Percentiles rank a stretch among this genome's conserved stretches.
Conservation (phyloP, 37 sponge, comb jelly and placozoan genomes). For the Hormiphora californensis region DNA sequence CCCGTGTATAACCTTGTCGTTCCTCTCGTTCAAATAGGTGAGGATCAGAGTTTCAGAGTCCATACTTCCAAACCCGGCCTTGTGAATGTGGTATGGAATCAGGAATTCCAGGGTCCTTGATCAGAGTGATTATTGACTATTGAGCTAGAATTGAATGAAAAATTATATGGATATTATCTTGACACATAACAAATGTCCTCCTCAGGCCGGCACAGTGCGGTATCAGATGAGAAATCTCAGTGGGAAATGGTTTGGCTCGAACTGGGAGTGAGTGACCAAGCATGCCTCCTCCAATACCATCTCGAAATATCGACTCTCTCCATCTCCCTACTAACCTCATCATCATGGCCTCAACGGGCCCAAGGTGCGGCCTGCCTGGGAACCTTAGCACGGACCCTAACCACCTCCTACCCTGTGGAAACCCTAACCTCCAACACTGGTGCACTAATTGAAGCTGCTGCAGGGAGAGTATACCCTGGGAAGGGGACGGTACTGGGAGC, state of each 20-base stretch:
- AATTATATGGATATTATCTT: no score
- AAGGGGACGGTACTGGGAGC: background rate
- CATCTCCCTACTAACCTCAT: background rate
- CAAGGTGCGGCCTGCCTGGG: background rate
- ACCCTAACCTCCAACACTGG: background rate
- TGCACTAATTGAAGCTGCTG: background rate
- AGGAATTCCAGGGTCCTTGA: no score
- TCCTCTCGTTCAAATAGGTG: no score
- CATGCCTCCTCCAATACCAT: background rate
- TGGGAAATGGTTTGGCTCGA: conserved; percentile 47
- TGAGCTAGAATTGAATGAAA: no score
- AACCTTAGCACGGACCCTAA: background rate
- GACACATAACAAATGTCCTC: no score
- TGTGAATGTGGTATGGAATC: no score
- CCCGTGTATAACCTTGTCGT: background rate
- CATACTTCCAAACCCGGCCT: no score
- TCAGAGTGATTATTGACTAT: no score
- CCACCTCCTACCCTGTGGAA: background rate
- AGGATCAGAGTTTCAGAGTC: no score
- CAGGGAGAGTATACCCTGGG: conserved; percentile 27
- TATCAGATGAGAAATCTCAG: background rate
- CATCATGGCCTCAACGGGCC: background rate
- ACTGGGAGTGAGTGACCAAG: conserved; percentile 36
- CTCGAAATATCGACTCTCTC: background rate
- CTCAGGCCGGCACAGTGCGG: background rate